Base-by-base conservation (phyloP, 2,113 vertebrate species). In the Brienomyrus brachyistius region DNA sequence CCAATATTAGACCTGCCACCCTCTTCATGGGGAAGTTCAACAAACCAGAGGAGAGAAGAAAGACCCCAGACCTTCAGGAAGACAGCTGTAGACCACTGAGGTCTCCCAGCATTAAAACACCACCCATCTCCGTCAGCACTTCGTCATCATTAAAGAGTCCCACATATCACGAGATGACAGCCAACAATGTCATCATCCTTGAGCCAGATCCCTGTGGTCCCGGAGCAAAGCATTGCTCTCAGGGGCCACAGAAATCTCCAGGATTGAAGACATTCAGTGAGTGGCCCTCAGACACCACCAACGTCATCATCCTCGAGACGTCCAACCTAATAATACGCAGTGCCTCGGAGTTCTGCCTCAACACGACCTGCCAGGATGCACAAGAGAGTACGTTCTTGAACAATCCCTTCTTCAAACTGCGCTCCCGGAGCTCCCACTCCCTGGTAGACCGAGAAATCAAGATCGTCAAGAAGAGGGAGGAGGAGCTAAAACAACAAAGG, bases 301-400 rank as follows among this genome's bases (percentile, higher is more conserved):
- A 92, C 4, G 89, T 95, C 85, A 94, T 95, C 0, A 94, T 95
- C 0, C 92, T 95, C 88, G 94, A 95, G 89, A 95, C 95, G 27
- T 94, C 95, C 70, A 95, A 95, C 51, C 91, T 95, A 89, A 95
- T 95, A 83, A 94, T 95, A 87, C 94, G 94, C 66, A 95, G 94
- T 8, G 94, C 94, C 9, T 95, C 95, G 0, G 94, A 95, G 92
- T 95, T 95, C 91, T 94, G 94, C 88, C 91, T 95, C 9, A 94
- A 93, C 92, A 92, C 94, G 0, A 70, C 84, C 13, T 59, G 91
- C 0, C 27, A 90, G n/a, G 93, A 92, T 17, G 84, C 89, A 0
- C 93, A 94, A 90, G 93, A 95, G 88, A 95, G 92, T 90, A 94
- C 93, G 1, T 94, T 95, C 86, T 74, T 92, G 0, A 95, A 93